Base-by-base conservation (phyloP, 2,113 vertebrate genomes). In the Sylvietta virens region DNA sequence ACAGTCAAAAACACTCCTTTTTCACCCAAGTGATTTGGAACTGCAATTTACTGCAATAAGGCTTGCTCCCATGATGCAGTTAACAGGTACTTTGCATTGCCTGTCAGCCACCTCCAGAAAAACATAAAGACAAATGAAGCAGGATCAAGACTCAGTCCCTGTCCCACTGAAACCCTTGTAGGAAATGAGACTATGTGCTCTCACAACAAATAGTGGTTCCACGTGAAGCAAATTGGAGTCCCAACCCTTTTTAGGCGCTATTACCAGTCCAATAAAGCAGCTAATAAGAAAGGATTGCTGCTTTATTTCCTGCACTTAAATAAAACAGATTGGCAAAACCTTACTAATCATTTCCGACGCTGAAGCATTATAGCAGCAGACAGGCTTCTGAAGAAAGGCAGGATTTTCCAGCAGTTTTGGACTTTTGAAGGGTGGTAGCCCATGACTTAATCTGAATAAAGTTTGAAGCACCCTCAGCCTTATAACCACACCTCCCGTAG, bases 281-380 rank as follows among this genome's bases (percentile, higher is more conserved):
- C 12, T 93, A 96, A 96, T 95, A 93, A 82, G 65, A 87, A 95
- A 92, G 53, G 74, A 97, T 92, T 80, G 88, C 88, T 90, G 61
- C 13, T 90, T 90, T 88, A 86, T 58, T 93, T 88, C 64, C 53
- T 44, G 39, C 39, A 78, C 47, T 92, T 83, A 42, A 88, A 83
- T 62, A 78, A 83, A 90, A 73, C 33, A 70, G 27, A 66, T n/a
- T 78, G 92, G 69, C 18, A 66, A 81, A 92, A 42, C 62, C 80
- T 73, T 24, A 35, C 47, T 92, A 83, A 94, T 66, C 42, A 47
- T 54, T 83, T 82, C 81, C 4, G 50, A 76, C 12, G 1, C 77
- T 47, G 2, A 3, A 35, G 42, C 33, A 7, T 33, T 69, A 5
- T 1, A 71, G 35, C 44, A 86, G 56, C 53, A 40, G 67, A 76